Conservation (phyloP, 2,797 vertebrate genomes). For the Microctenopoma lineatum region DNA sequence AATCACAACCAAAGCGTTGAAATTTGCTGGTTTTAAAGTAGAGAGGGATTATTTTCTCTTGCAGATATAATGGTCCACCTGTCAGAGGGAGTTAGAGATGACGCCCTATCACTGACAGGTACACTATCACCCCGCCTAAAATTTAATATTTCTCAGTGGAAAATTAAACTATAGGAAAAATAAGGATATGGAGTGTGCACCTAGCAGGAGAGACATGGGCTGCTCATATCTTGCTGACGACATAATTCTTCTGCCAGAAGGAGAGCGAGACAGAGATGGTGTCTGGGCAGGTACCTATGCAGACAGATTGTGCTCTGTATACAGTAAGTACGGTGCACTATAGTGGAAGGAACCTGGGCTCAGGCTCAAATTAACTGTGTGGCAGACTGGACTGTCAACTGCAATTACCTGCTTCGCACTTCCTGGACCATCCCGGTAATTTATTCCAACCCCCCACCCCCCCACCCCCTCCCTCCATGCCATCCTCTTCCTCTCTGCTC, state of each 20-base stretch:
- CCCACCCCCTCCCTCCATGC: conserved; percentile 62
- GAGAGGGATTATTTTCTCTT: conserved; percentile 90
- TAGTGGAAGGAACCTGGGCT: conserved; percentile 88
- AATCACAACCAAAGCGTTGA: conserved; percentile 62
- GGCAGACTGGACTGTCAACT: conserved; percentile 91
- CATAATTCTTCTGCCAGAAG: conserved; percentile 82
- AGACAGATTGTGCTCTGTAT: conserved; percentile 85
- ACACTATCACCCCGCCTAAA: conserved; percentile 91
- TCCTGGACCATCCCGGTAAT: conserved; percentile 81
- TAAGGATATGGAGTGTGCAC: conserved; percentile 79
- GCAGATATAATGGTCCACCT: conserved; percentile 92
- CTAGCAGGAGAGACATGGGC: conserved; percentile 88
- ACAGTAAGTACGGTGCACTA: conserved; percentile 84
- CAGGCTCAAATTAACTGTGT: conserved; percentile 94
- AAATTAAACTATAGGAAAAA: conserved; percentile 80
- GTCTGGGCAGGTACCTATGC: conserved; percentile 70
- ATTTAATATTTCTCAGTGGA: conserved; percentile 82
- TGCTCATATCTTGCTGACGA: conserved; percentile 94
- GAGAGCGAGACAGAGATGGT: conserved; percentile 47
- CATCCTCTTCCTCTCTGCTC: conserved; percentile 57
- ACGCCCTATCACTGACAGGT: conserved; percentile 95
- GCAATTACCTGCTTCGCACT: conserved; percentile 91
- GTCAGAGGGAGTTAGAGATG: conserved; percentile 93
- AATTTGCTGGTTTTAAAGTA: conserved; percentile 75
- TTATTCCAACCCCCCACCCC: conserved; percentile 63